Percentiles rank a stretch among this genome's conserved stretches.
Evolutionary conservation across 2,888 invertebrate genomes (phyloP).

Genomic region (Ganaspis brasiliensis): DNA sequence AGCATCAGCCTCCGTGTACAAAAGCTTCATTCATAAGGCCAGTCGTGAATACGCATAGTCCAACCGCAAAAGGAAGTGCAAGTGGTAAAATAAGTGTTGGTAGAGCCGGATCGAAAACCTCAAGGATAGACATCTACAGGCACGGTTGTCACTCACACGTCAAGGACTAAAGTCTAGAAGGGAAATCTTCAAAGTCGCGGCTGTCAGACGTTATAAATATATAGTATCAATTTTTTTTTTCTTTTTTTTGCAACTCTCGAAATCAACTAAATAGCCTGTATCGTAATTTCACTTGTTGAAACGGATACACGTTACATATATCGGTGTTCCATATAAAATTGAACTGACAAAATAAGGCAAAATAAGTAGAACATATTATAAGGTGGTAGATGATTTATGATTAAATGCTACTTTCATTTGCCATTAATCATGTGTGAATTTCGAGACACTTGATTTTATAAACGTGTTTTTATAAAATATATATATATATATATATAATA

Average conservation of each 20-base stretch:
- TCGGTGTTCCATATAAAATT: constrained; percentile 5
- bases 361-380: neutral
- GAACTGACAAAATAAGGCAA: neutral
- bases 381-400: neutral
- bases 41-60: constrained; percentile 53
- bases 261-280: constrained; percentile 49
- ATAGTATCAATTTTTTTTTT: neutral
- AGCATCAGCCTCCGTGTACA: constrained; percentile 58
- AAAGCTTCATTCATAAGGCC: constrained; percentile 71
- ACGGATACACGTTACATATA: constrained; percentile 3
- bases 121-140: constrained; percentile 43
- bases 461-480: constrained; percentile 3
- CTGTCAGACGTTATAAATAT: constrained; percentile 42
- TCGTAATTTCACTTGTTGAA: constrained; percentile 40
- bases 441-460: too few relatives aligned
- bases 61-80: constrained; percentile 45
- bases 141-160: constrained; percentile 72
- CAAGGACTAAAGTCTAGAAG: constrained; percentile 59
- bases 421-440: constrained; percentile 15
- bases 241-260: neutral
- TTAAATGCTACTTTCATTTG: neutral
- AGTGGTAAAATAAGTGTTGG: constrained; percentile 39
- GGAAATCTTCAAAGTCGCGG: constrained; percentile 30
- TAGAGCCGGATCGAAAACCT: constrained; percentile 18
- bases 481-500: too few relatives aligned